Evolutionary conservation across 1,140 invertebrate species (phyloP).

Genomic region (Magallana angulata): DNA sequence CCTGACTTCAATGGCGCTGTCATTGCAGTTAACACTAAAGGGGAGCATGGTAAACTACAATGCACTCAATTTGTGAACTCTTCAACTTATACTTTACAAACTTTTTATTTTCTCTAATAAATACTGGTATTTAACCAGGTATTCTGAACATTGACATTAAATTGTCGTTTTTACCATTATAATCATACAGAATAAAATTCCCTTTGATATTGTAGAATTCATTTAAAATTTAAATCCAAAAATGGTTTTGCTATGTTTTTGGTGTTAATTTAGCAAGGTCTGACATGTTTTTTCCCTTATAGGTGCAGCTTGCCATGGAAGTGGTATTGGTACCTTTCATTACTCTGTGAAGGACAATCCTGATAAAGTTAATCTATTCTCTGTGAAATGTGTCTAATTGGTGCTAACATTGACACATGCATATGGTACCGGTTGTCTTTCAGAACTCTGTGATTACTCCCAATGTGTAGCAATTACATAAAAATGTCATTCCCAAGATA

Average conservation of each 20-base stretch:
- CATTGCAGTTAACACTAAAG: conserved; percentile 28
- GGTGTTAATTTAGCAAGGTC: too few species aligned
- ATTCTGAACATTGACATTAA: too few species aligned
- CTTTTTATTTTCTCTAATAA: too few species aligned
- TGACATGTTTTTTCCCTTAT: background rate
- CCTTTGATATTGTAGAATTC: too few species aligned
- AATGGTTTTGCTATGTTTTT: too few species aligned
- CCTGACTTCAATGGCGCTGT: conserved; percentile 30
- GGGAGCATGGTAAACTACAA: conserved; percentile 37
- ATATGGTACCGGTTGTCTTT: background rate
- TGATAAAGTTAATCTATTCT: conserved; percentile 42
- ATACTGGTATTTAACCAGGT: too few species aligned
- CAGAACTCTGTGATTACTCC: background rate
- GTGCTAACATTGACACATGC: background rate
- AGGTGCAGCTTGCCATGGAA: conserved; percentile 47
- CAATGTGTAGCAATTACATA: too few species aligned
- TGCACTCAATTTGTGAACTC: background rate
- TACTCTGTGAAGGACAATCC: conserved; percentile 49
- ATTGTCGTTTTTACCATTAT: too few species aligned
- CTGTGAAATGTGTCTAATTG: conserved; percentile 29
- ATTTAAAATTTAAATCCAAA: too few species aligned
- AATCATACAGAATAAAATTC: too few species aligned
- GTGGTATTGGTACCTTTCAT: conserved; percentile 41
- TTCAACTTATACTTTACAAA: background rate
- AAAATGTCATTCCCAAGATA: too few species aligned